These are phyloP conservation scores for Eucriotettix oculatus DNA, from an alignment of 2,888 invertebrate species.

Conservation along the genomic window DNA sequence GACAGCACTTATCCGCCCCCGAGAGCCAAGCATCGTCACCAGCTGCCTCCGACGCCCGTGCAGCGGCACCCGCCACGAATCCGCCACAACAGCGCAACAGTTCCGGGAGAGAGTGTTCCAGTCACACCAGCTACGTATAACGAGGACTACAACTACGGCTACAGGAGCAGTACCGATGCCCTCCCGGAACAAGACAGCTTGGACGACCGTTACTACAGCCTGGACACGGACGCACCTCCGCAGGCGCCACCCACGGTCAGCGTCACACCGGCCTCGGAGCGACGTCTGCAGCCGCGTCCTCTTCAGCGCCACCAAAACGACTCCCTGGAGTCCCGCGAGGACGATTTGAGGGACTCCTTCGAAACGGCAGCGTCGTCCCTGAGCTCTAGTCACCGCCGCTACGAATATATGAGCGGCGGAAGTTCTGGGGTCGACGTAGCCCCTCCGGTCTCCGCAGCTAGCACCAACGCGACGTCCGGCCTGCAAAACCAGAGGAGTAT, in stretches of 20 bases:
- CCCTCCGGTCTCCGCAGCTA: slow-evolving; percentile 1
- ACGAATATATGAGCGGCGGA: slow-evolving; percentile 20
- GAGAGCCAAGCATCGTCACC: slow-evolving; percentile 21
- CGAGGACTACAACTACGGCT: slow-evolving; percentile 54
- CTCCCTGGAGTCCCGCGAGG: slow-evolving; percentile 35
- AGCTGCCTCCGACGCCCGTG: slow-evolving; percentile 36
- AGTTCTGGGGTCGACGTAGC: slow-evolving; percentile 16
- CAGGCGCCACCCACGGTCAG: background rate
- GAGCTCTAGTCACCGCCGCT: slow-evolving; percentile 25
- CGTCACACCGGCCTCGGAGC: slow-evolving; percentile 16
- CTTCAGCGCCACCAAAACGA: slow-evolving; percentile 29
- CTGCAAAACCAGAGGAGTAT: background rate
- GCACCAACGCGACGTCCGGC: slow-evolving; percentile 14
- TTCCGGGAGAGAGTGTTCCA: background rate
- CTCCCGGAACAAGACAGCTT: slow-evolving; percentile 31
- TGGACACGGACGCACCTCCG: background rate
- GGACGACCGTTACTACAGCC: slow-evolving; percentile 13
- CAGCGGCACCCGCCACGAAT: background rate
- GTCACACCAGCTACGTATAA: slow-evolving; percentile 27
- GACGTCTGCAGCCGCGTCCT: slow-evolving; percentile 20
- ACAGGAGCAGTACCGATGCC: slow-evolving; percentile 36
- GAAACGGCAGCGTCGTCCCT: slow-evolving; percentile 35
- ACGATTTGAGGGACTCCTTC: slow-evolving; percentile 36
- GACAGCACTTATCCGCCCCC: background rate
- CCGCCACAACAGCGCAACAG: background rate